phyloP scores from a whole-genome alignment of 2,888 invertebrate genomes.

The Elgonia sp. region DNA sequence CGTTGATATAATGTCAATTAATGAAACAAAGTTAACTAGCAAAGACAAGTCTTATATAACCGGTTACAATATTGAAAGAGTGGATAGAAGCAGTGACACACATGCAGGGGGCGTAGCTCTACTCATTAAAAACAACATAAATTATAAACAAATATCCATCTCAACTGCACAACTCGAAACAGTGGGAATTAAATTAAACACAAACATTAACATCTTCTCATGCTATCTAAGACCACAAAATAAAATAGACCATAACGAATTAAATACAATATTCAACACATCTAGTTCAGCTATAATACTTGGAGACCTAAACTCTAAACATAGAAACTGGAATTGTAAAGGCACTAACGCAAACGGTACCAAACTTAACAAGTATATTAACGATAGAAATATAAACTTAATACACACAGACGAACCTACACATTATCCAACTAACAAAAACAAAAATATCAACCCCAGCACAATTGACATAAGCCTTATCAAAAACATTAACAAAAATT shows the following conservation, averaged over 20 bases:
- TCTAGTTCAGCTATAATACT: background rate
- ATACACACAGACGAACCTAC: background rate
- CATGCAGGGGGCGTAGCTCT: background rate
- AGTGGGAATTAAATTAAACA: too few species aligned
- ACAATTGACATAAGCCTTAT: background rate
- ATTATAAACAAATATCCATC: too few species aligned
- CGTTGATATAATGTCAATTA: background rate
- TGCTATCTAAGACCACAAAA: background rate
- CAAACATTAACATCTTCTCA: background rate
- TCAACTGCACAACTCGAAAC: too few species aligned
- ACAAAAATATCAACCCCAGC: background rate
- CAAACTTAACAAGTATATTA: background rate
- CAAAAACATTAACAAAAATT: background rate
- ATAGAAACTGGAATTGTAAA: background rate
- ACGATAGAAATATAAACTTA: background rate
- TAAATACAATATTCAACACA: background rate
- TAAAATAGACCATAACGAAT: background rate
- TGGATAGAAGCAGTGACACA: background rate
- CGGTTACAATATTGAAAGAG: conserved; percentile 6
- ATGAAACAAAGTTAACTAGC: background rate
- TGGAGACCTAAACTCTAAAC: background rate
- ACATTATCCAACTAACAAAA: background rate
- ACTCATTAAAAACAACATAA: background rate
- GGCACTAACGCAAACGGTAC: background rate
- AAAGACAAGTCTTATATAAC: background rate